Evolutionary conservation across 2,113 vertebrate species (phyloP), one percentile per base, ranked within the genome.

Genomic region (Edolisoma coerulescens): DNA sequence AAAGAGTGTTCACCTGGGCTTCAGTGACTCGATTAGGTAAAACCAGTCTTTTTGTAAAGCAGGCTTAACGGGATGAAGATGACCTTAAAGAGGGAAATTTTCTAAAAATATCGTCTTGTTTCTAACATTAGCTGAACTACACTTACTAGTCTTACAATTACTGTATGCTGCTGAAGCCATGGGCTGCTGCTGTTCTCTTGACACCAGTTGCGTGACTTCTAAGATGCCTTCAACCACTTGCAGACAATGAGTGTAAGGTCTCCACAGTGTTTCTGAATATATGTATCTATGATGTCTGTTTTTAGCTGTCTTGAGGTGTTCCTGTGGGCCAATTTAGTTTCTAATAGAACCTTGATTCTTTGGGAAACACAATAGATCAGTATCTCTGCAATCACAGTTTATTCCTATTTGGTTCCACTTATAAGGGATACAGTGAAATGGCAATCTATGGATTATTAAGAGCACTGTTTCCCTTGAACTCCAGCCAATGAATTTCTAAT

Each of bases 91-190:
- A 89, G 22, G 30, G 41, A 68, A 45, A 35, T 27, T 56, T 70
- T 85, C 76, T 80, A 87, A 92, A 95, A 93, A 77, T 90, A 93
- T 8, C 47, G n/a, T 52, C 39, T 70, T 65, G 33, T 88, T 95
- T 83, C 86, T 91, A 84, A 70, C 11, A 57, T 67, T 52, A 96
- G 52, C 28, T 85, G 52, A 87, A 69, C 52, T 77, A 41, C 2
- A 0, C 20, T n/a, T n/a, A n/a, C n/a, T 68, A 39, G 9, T 56
- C 28, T 83, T 76, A 53, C 13, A 56, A 68, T 75, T 71, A 35
- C 17, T 47, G 45, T 47, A 27, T 74, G 50, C n/a, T 64, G 15
- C 70, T 54, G 39, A 68, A 35, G 13, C 68, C 20, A 14, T 49
- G 23, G 35, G 61, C 50, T 94, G 27, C 63, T 77, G 35, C 7